Base-by-base conservation (phyloP, 2,797 vertebrate species). In the Hydrolagus colliei region DNA sequence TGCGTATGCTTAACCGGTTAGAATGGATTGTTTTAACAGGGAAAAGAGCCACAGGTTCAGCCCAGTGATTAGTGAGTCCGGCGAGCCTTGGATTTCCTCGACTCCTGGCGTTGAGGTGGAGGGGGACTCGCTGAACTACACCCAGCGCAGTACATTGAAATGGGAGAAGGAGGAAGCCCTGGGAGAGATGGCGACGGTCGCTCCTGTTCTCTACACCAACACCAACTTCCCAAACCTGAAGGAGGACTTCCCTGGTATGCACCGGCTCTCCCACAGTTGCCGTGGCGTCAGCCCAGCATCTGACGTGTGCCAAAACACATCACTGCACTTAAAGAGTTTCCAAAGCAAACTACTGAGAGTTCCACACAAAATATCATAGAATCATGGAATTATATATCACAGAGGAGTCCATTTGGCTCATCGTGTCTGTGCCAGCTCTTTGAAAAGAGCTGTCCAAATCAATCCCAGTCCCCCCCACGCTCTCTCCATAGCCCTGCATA, bases 91-190 rank as follows among this genome's bases (percentile, higher is more conserved):
- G 98, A 88, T 92, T 0, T 87, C 94, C 0, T 88, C 95, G 0
- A 89, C 92, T 72, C 87, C 93, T 0, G 71, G 91, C 1, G 20
- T 92, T 88, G 94, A 95, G 88, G 88, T 90, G 35, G 94, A 95
- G 86, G 91, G 90, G 0, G 98, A 99, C 32, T 95, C 89, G 0
- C 92, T 98, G 95, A 98, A 97, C 0, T 96, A 95, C 0, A 95
- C 97, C 85, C 97, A 99, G 87, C 94, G 96, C 85, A 96, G 97
- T 86, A 98, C 95, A 0, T 90, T 98, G 0, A 99, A 99, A 89
- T 99, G 98, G 98, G 98, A 99, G 90, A 99, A 98, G 68, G 98
- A 99, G 85, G 97, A 99, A 90, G 93, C 93, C 4, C 94, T 99
- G 86, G 98, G 96, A 14, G 97, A 98, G 87, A 93, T 95, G 95